Evolutionary conservation across 2,888 invertebrate genomes (phyloP).

Genomic region (Cactoblastis cactorum): DNA sequence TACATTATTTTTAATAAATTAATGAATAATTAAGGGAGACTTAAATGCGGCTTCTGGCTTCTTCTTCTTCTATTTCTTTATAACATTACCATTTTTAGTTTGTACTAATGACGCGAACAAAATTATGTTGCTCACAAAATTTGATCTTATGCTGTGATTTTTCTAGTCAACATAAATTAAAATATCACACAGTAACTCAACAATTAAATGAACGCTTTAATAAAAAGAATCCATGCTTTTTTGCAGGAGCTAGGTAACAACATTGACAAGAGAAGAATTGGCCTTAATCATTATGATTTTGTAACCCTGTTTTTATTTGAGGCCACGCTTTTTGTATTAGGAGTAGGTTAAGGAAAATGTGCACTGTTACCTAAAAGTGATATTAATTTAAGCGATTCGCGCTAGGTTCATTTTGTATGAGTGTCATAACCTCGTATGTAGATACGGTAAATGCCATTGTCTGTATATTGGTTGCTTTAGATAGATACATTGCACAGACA

Average conservation of each 20-base stretch:
- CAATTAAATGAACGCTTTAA: slow-evolving; percentile 28
- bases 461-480: slow-evolving; percentile 42
- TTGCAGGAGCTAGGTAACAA: slow-evolving; percentile 25
- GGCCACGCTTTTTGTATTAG: not conserved
- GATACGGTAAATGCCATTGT: slow-evolving; percentile 44
- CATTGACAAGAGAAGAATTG: slow-evolving; percentile 10
- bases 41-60: not conserved
- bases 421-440: slow-evolving; percentile 37
- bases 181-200: slow-evolving; percentile 16
- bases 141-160: slow-evolving; percentile 25
- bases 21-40: not conserved
- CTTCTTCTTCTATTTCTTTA: too few relatives aligned
- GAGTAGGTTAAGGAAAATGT: slow-evolving; percentile 1
- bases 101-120: too few relatives aligned
- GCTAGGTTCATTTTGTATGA: slow-evolving; percentile 67
- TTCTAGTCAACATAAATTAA: slow-evolving; percentile 43
- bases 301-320: not conserved
- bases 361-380: slow-evolving; percentile 67
- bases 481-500: slow-evolving; percentile 18
- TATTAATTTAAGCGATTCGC: slow-evolving; percentile 73
- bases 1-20: not conserved
- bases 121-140: too few relatives aligned
- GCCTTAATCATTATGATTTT: not conserved
- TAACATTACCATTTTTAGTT: too few relatives aligned
- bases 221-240: slow-evolving; percentile 31